phyloP scores from a whole-genome alignment of 2,797 vertebrate species.

The Melanotaenia nigrans region DNA sequence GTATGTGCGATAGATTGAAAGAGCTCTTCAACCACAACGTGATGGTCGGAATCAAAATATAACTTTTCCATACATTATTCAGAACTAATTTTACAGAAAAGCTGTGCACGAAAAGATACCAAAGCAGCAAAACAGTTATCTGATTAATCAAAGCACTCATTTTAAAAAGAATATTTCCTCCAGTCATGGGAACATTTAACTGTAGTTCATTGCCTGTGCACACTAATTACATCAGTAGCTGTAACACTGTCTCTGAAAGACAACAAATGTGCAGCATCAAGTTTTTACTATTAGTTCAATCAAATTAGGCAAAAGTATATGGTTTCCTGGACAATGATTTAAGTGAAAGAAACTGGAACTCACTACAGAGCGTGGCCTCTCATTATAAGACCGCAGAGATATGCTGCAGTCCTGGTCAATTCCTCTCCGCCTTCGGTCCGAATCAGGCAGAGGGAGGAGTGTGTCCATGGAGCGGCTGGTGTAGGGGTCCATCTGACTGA shows the following conservation, averaged over 20 bases:
- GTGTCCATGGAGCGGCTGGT: conserved; percentile 90
- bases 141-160: neutral
- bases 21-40: neutral
- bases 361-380: conserved; percentile 89
- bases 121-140: neutral
- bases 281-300: neutral
- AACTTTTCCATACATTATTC: neutral
- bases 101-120: neutral
- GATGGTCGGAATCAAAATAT: neutral
- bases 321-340: neutral
- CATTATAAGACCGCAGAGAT: conserved; percentile 79
- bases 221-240: conserved; percentile 8
- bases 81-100: neutral
- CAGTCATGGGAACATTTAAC: neutral
- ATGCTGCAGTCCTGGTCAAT: conserved; percentile 86
- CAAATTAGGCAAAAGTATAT: neutral
- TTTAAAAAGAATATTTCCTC: neutral
- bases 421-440: conserved; percentile 82
- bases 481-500: conserved; percentile 91
- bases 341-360: conserved; percentile 48
- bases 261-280: neutral
- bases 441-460: conserved; percentile 87
- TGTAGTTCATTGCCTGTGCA: neutral
- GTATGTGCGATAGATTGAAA: neutral
- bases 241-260: neutral